Evolutionary conservation across 2,888 invertebrate species (phyloP), one percentile per base, ranked within the genome.

Genomic region (Matsumyia berberina): DNA sequence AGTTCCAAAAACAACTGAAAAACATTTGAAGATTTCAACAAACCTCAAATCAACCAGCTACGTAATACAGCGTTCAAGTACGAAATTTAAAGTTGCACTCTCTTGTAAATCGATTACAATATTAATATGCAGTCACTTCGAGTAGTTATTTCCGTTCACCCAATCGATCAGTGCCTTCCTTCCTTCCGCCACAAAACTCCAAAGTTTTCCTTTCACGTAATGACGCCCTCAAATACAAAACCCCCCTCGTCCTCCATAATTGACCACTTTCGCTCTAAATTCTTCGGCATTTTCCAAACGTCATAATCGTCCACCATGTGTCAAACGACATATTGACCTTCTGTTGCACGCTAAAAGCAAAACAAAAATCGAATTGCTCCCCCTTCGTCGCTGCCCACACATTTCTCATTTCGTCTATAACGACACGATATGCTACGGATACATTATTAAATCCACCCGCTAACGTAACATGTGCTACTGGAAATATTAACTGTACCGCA

Each of bases 221-320:
- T 58, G 60, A 24, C 24, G 62, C 74, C 74, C 60, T 67, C 74
- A 67, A 35, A 44, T 29, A 55, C 29, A 73, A 60, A 42, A 33
- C 55, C 12, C 24, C 31, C 39, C 31, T 17, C 5, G 5, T n/a
- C 58, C 39, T 9, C 24, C 46, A 6, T 29, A 69, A 57, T 58
- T 66, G 72, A 79, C 64, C 77, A 66, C 70, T 82, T 82, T 82
- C 81, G 77, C 62, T 77, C 76, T 70, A 81, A 76, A 76, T 76
- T 76, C 57, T 42, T 66, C 8, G 55, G 29, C 35, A n/a, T 46
- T 66, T 49, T 33, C 2, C 42, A 39, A 64, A 55, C 53, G 53
- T 64, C 62, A 73, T 24, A 55, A 55, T 39, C 53, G 17, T 24
- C 39, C n/a, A 37, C 24, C 46, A 35, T 58, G 39, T 51, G 29